Evolutionary conservation across 2,888 invertebrate species (phyloP), one percentile per base, ranked within the genome.

Genomic region (Lagria hirta): DNA sequence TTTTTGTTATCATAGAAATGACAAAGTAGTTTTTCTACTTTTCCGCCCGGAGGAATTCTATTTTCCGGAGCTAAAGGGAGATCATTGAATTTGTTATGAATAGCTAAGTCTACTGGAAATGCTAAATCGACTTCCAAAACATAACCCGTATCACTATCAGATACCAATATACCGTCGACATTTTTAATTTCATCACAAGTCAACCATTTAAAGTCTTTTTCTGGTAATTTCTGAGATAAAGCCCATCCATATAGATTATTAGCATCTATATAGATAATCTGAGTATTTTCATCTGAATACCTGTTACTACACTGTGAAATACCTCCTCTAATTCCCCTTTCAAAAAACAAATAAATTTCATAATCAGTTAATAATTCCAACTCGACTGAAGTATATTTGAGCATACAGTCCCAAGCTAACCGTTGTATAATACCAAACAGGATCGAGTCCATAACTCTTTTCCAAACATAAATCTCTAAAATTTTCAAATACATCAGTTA

Each of bases 401-500:
- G 27, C 54, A 56, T 55, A 30, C 49, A 52, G 36, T 62, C 54
- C 50, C 50, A 58, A 11, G 46, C 41, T 15, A 57, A 40, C 16
- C 48, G 53, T 34, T 5, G 53, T 54, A 22, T 48, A 52, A 44
- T 56, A 62, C 23, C 42, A 44, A n/a, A 44, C 43, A 6, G 59
- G 60, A 47, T 61, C 61, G 2, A 62, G 24, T 3, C 36, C 41
- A 40, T 63, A 64, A 35, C 24, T 35, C 3, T 46, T 43, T 7
- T 34, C 14, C 7, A 57, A 27, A 24, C 57, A 57, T 3, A 53
- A 48, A 4, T 48, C 21, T 8, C 62, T 21, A 38, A 64, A 64
- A 38, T 64, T 56, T 45, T 64, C 61, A 34, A 62, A 62, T 10
- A 62, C 46, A 32, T 64, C 62, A 10, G 52, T 46, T 23, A 58